Percentiles rank a stretch among this genome's conserved stretches.
Evolutionary conservation across 2,797 vertebrate species (phyloP).

Genomic region (Cyprinella venusta): DNA sequence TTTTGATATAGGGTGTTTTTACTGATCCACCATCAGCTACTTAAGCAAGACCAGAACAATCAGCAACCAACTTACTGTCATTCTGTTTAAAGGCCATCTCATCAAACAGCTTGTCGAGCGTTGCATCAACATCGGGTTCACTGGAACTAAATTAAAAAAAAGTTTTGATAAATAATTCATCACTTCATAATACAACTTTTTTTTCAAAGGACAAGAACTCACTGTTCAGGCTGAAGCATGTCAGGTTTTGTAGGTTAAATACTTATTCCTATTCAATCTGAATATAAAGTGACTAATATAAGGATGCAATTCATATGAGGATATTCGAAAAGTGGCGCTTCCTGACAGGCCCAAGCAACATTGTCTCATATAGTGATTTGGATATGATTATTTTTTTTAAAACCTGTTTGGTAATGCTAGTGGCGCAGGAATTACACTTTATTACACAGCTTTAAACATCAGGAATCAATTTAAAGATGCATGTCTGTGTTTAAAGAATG

Average conservation of each 20-base stretch:
- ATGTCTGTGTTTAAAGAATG: neutral
- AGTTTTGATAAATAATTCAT: neutral
- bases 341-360: neutral
- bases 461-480: neutral
- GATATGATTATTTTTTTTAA: neutral
- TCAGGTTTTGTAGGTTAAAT: neutral
- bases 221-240: neutral
- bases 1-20: neutral
- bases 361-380: neutral
- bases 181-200: neutral
- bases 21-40: neutral
- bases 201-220: neutral
- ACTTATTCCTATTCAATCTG: neutral
- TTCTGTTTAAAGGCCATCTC: conserved; percentile 98
- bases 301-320: neutral
- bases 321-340: neutral
- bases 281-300: neutral
- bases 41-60: conserved; percentile 57
- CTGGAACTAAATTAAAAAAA: conserved; percentile 81
- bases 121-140: conserved; percentile 89
- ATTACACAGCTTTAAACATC: neutral
- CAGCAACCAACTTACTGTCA: conserved; percentile 88
- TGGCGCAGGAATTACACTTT: neutral
- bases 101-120: conserved; percentile 96
- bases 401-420: neutral